phyloP scores from a whole-genome alignment of 2,797 vertebrate genomes.

The Melanotaenia parkinsoni region DNA sequence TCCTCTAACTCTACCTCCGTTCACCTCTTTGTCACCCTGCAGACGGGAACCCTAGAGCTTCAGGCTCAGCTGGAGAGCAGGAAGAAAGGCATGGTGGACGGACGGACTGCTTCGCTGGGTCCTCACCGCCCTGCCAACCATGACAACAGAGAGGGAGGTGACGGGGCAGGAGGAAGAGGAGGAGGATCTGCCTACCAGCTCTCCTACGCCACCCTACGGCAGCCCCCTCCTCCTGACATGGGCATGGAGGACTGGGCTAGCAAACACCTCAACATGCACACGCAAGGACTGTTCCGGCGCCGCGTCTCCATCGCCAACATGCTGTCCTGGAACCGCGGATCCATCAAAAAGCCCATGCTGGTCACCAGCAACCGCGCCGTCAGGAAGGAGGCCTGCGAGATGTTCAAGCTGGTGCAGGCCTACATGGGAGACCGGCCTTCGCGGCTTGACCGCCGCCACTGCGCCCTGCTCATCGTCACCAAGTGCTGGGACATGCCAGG shows the following conservation, averaged over 20 bases:
- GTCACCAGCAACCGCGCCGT: slow-evolving; percentile 89
- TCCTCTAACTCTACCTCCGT: slow-evolving; percentile 17
- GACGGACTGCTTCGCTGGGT: slow-evolving; percentile 74
- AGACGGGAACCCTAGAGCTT: slow-evolving; percentile 82
- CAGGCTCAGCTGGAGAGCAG: slow-evolving; percentile 80
- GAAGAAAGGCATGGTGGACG: slow-evolving; percentile 78
- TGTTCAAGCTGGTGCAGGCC: slow-evolving; percentile 93
- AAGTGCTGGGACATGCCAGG: slow-evolving; percentile 93
- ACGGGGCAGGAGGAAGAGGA: slow-evolving; percentile 60
- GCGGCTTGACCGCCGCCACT: slow-evolving; percentile 86
- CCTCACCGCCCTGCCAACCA: slow-evolving; percentile 67
- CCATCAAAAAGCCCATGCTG: slow-evolving; percentile 94
- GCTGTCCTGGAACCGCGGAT: slow-evolving; percentile 91
- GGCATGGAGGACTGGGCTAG: slow-evolving; percentile 93
- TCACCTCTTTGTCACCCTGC: slow-evolving; percentile 43
- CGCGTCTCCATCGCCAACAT: slow-evolving; percentile 92
- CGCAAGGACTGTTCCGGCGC: slow-evolving; percentile 90
- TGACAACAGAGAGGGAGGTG: slow-evolving; percentile 65
- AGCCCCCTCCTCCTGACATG: slow-evolving; percentile 82
- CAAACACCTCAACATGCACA: slow-evolving; percentile 94
- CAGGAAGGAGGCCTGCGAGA: slow-evolving; percentile 91
- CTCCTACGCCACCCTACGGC: slow-evolving; percentile 85
- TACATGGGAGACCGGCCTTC: slow-evolving; percentile 93
- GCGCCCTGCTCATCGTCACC: slow-evolving; percentile 86
- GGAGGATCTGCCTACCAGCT: slow-evolving; percentile 77